Evolutionary conservation across 1,140 invertebrate genomes (phyloP).

Genomic region (Lasioglossum baleicum): DNA sequence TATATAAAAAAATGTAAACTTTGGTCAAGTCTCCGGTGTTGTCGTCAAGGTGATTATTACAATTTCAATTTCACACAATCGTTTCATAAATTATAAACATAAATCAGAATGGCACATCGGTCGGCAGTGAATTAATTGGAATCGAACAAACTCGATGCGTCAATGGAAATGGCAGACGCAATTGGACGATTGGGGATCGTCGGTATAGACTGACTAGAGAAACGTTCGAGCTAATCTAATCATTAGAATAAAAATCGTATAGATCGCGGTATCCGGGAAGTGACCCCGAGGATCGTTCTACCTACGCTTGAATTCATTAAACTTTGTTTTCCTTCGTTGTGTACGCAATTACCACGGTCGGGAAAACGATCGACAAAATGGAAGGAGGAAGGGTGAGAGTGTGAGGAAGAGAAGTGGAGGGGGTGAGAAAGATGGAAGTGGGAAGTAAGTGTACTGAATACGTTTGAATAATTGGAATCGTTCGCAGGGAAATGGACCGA

Average conservation of each 20-base stretch:
- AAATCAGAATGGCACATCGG: not conserved
- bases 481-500: constrained; percentile 55
- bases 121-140: not conserved
- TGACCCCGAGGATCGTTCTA: constrained; percentile 63
- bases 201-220: constrained; percentile 10
- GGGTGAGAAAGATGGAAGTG: too few species aligned
- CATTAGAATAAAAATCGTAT: constrained; percentile 55
- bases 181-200: not conserved
- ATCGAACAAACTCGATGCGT: not conserved
- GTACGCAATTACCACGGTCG: not conserved
- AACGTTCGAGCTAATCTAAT: not conserved
- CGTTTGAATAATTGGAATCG: not conserved
- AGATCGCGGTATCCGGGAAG: constrained; percentile 65
- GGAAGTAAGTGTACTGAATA: not conserved
- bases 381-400: not conserved
- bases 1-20: too few species aligned
- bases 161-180: not conserved
- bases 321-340: constrained; percentile 14
- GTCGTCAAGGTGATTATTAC: not conserved
- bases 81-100: not conserved
- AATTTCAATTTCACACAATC: not conserved
- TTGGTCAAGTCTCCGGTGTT: too few species aligned
- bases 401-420: not conserved
- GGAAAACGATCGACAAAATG: not conserved
- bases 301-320: constrained; percentile 36